Evolutionary conservation across 2,113 vertebrate species (phyloP).

Genomic region (Polypterus bichir): DNA sequence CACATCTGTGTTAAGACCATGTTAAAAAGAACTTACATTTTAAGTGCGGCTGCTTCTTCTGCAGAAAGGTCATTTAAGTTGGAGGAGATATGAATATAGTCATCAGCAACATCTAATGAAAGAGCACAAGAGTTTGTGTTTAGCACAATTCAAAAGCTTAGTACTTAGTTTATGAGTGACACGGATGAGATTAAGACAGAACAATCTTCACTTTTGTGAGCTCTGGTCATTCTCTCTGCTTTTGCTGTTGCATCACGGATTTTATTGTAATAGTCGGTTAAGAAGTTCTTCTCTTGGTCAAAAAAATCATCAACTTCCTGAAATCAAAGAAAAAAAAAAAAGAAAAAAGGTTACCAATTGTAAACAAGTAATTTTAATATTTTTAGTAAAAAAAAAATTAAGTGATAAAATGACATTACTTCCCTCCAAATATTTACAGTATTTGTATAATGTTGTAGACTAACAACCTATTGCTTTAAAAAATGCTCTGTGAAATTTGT

Average conservation of each 20-base stretch:
- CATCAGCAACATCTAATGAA: slow-evolving; percentile 78
- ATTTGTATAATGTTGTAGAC: no score
- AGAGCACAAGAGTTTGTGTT: slow-evolving; percentile 18
- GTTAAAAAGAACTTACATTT: slow-evolving; percentile 56
- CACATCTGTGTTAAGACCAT: not conserved
- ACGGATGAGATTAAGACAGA: no score
- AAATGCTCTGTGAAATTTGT: no score
- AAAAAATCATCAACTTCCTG: slow-evolving; percentile 97
- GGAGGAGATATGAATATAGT: slow-evolving; percentile 81
- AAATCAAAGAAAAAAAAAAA: slow-evolving; percentile 12
- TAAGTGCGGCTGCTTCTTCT: slow-evolving; percentile 71
- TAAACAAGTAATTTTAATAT: no score
- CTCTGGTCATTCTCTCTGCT: slow-evolving; percentile 90
- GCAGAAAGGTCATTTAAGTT: slow-evolving; percentile 65
- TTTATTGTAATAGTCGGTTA: slow-evolving; percentile 81
- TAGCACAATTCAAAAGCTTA: no score
- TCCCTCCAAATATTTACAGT: no score
- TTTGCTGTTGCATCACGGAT: slow-evolving; percentile 89
- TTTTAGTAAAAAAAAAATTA: no score
- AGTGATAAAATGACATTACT: no score
- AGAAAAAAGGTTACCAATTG: not conserved
- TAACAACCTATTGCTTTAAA: no score
- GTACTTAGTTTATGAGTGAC: no score
- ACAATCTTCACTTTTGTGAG: slow-evolving; percentile 75
- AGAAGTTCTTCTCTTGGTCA: slow-evolving; percentile 91